Evolutionary conservation across 2,888 invertebrate genomes (phyloP), one percentile per base, ranked within the genome.

Genomic region (Caenorhabditis sp.): DNA sequence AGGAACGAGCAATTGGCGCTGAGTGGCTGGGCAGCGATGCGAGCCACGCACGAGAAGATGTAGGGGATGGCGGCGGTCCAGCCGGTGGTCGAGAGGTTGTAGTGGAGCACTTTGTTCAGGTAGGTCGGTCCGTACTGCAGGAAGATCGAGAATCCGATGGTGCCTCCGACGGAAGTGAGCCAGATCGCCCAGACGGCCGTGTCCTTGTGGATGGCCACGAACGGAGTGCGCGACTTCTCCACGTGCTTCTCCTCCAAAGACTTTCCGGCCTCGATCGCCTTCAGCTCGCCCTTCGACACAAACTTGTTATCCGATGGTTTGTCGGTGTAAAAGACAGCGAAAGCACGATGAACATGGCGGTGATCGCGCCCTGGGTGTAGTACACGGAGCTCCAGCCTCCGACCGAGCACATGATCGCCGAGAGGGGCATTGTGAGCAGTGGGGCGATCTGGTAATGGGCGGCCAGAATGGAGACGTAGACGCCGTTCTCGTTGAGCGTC

Each of bases 371-470:
- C 39, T 75, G 78, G 13, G 76, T 59, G 48, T 80, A 82, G 56
- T 78, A 82, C n/a, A 82, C 71, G 0, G 72, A 75, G 4, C 45
- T 53, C 82, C 82, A 82, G 39, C 82, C 82, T 9, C 66, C 32
- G 24, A 75, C 45, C 30, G 35, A 61, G 62, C 82, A 82, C 62
- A 82, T 61, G 22, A 55, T 35, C 9, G 74, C 82, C 0, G 78
- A 66, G 9, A 82, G 37, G 5, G 82, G 82, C 82, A 82, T 82
- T 0, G 82, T 82, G n/a, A 80, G 43, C 2, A 75, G 56, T 32
- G 76, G 77, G n/a, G 78, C 79, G 35, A 78, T 48, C 63, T 80
- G 80, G 53, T 74, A 76, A 43, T 82, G 74, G 35, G 78, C 78
- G 2, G 80, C 75, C 22, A 82, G 63, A 27, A 80, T 52, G 9